phyloP scores from a whole-genome alignment of 2,888 invertebrate species.

The Noctuana brunneofusca region DNA sequence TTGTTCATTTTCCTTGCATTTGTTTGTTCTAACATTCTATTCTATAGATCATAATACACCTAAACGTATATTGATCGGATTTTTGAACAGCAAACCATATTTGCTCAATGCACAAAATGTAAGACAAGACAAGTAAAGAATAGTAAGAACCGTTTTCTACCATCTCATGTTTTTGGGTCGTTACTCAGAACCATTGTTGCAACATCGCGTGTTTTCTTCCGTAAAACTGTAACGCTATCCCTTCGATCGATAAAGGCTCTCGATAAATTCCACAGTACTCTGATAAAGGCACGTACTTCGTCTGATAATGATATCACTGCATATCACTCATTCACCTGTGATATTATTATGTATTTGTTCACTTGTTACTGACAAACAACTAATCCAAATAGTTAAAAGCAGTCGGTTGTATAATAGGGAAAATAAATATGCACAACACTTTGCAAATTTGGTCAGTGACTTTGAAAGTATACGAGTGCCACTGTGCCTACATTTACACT shows the following conservation, averaged over 20 bases:
- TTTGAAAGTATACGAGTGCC: slow-evolving; percentile 1
- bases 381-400: slow-evolving; percentile 16
- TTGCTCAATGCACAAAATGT: too few relatives aligned
- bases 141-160: not conserved
- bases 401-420: not conserved
- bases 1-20: not conserved
- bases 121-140: not conserved
- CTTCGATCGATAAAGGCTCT: slow-evolving; percentile 52
- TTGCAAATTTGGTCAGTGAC: not conserved
- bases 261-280: slow-evolving; percentile 59
- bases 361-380: slow-evolving; percentile 50
- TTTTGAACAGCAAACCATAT: not conserved
- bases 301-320: slow-evolving; percentile 56
- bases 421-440: slow-evolving; percentile 5
- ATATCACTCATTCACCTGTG: slow-evolving; percentile 57
- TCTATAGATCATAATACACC: too few relatives aligned
- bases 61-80: not conserved
- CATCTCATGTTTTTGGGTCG: slow-evolving; percentile 41
- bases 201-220: slow-evolving; percentile 25
- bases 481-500: too few relatives aligned
- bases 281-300: slow-evolving; percentile 61
- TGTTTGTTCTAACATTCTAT: not conserved
- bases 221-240: slow-evolving; percentile 42
- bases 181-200: slow-evolving; percentile 3
- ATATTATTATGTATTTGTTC: slow-evolving; percentile 70